phyloP scores from a whole-genome alignment of 2,797 vertebrate genomes.

The Agapornis canus region DNA sequence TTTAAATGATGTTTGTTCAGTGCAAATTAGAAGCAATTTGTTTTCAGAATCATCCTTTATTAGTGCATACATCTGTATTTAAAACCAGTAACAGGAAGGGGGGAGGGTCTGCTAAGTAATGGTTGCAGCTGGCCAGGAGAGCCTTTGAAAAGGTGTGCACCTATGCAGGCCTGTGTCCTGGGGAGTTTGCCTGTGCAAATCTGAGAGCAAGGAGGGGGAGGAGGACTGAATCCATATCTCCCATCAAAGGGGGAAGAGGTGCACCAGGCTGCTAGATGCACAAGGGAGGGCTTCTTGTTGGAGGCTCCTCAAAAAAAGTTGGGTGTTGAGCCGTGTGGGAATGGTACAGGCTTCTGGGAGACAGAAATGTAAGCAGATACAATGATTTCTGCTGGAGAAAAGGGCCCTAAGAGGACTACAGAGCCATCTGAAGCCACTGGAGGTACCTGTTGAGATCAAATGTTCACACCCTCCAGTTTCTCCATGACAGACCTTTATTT shows the following conservation, averaged over 20 bases:
- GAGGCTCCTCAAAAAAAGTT: neutral
- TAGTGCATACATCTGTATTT: neutral
- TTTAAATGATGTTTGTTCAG: neutral
- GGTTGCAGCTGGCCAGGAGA: neutral
- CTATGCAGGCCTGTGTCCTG: accelerated
- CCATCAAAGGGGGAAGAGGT: neutral
- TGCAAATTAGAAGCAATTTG: neutral
- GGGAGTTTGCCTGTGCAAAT: neutral
- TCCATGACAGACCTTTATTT: neutral
- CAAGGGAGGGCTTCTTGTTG: neutral
- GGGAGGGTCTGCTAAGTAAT: neutral
- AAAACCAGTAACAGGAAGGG: neutral
- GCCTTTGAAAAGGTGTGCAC: accelerated
- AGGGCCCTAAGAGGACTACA: neutral
- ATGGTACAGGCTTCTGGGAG: neutral
- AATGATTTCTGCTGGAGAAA: neutral
- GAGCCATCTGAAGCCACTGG: neutral
- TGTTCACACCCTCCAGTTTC: neutral
- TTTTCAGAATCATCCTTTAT: neutral
- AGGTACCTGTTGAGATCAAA: neutral
- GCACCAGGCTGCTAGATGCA: neutral
- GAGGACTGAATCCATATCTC: accelerated
- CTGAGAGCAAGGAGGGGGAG: accelerated
- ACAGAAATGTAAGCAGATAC: neutral
- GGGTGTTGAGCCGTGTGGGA: neutral